phyloP scores from a whole-genome alignment of 2,113 vertebrate genomes.

The Heterotilapia buettikoferi region DNA sequence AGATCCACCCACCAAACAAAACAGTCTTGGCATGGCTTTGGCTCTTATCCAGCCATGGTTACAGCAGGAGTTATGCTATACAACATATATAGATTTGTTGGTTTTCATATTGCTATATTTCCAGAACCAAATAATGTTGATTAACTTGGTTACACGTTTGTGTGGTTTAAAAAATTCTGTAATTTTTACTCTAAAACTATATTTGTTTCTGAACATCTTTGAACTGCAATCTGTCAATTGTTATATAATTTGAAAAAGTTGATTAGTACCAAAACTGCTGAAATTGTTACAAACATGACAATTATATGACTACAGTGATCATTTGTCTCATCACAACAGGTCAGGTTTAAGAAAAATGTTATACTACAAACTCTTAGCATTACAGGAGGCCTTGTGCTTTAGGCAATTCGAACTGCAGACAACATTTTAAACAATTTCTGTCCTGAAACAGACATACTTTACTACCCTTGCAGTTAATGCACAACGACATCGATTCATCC shows the following conservation, averaged over 20 bases:
- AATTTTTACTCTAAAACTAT: constrained; percentile 37
- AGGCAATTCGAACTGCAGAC: constrained; percentile 14
- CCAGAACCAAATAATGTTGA: background rate
- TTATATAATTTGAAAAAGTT: constrained; percentile 8
- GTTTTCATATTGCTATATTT: background rate
- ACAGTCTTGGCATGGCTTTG: background rate
- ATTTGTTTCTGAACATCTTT: background rate
- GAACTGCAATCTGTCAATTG: background rate
- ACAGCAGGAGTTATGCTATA: background rate
- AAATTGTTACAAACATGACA: constrained; percentile 9
- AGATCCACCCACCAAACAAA: background rate
- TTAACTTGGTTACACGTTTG: background rate
- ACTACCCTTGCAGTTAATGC: background rate
- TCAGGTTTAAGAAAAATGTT: constrained; percentile 25
- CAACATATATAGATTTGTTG: constrained; percentile 23
- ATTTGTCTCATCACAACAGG: background rate
- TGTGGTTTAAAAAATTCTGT: background rate
- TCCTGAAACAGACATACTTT: constrained; percentile 26
- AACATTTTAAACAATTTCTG: background rate
- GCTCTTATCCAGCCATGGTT: background rate
- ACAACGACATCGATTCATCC: background rate
- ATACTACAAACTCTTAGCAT: constrained; percentile 13
- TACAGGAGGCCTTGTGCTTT: constrained; percentile 53
- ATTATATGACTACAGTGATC: constrained; percentile 1
- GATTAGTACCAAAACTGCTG: constrained; percentile 44